These are phyloP conservation scores for Heterochromis multidens DNA, from an alignment of 2,113 vertebrate genomes.

Conservation along the genomic window DNA sequence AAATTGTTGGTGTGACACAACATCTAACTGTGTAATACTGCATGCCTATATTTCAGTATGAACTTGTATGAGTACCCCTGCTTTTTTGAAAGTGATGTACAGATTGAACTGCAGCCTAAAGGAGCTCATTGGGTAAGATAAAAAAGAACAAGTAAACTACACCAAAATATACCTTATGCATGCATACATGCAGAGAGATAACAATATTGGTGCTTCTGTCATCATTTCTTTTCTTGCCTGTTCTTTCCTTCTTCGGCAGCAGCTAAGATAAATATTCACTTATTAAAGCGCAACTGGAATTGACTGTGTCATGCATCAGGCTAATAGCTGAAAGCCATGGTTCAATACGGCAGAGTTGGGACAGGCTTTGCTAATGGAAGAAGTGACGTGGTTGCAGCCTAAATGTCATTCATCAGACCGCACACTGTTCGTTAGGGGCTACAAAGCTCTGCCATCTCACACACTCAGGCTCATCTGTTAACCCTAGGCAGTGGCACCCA, in stretches of 20 bases:
- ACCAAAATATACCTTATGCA: background rate
- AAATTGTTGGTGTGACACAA: background rate
- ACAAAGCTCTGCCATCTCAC: slow-evolving; percentile 90
- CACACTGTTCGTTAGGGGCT: slow-evolving; percentile 86
- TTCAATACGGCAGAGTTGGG: slow-evolving; percentile 94
- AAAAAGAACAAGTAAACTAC: slow-evolving; percentile 16
- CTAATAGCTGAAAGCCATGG: slow-evolving; percentile 89
- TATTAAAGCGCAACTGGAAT: slow-evolving; percentile 96
- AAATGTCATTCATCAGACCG: slow-evolving; percentile 92
- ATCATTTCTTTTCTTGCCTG: slow-evolving; percentile 42
- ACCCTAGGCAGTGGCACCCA: slow-evolving; percentile 79
- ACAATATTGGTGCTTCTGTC: slow-evolving; percentile 64
- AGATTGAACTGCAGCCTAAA: slow-evolving; percentile 1
- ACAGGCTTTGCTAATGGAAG: slow-evolving; percentile 97
- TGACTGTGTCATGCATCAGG: slow-evolving; percentile 96
- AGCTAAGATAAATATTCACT: slow-evolving; percentile 89
- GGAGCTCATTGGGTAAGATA: slow-evolving; percentile 19
- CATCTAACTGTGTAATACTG: background rate
- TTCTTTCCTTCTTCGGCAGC: slow-evolving; percentile 45
- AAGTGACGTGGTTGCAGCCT: slow-evolving; percentile 91
- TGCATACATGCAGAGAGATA: slow-evolving; percentile 58
- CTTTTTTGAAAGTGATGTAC: slow-evolving; percentile 32
- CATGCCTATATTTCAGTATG: background rate
- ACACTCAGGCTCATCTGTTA: slow-evolving; percentile 90
- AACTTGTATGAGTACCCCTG: background rate